phyloP scores from a whole-genome alignment of 53 echinoderm and acorn worm genomes.

The Mesocentrotus franciscanus region DNA sequence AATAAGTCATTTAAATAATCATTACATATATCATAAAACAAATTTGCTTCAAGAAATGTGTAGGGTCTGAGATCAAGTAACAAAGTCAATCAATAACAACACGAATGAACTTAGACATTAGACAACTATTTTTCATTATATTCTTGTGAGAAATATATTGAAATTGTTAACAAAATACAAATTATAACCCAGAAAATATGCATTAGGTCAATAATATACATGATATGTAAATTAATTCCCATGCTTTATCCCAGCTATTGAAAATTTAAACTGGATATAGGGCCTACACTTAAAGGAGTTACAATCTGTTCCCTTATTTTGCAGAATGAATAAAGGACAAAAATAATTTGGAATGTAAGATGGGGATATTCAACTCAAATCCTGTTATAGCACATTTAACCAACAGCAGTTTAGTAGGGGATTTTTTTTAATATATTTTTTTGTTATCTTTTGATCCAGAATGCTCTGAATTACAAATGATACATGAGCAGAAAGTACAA shows the following conservation, averaged over 20 bases:
- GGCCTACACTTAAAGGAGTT: too few species aligned
- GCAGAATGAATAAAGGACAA: neutral
- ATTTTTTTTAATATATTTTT: too few species aligned
- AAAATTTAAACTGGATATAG: too few species aligned
- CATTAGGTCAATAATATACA: too few species aligned
- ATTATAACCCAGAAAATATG: too few species aligned
- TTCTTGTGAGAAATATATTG: neutral
- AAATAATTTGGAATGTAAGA: neutral
- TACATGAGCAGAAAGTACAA: too few species aligned
- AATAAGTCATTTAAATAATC: too few species aligned
- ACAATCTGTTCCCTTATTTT: too few species aligned
- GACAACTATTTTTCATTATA: neutral
- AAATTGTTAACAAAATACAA: neutral
- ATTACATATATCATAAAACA: neutral
- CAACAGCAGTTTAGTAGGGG: neutral
- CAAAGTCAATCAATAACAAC: neutral
- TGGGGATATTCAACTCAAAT: neutral
- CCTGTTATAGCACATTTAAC: neutral
- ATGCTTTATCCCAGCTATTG: too few species aligned
- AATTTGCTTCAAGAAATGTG: neutral
- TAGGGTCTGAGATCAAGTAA: neutral
- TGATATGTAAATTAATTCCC: too few species aligned
- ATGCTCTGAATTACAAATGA: too few species aligned
- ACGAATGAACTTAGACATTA: neutral
- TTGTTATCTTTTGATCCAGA: too few species aligned